These are phyloP conservation scores for Calliscelio sp. DNA, from an alignment of 2,888 invertebrate genomes.

Conservation along the genomic window DNA sequence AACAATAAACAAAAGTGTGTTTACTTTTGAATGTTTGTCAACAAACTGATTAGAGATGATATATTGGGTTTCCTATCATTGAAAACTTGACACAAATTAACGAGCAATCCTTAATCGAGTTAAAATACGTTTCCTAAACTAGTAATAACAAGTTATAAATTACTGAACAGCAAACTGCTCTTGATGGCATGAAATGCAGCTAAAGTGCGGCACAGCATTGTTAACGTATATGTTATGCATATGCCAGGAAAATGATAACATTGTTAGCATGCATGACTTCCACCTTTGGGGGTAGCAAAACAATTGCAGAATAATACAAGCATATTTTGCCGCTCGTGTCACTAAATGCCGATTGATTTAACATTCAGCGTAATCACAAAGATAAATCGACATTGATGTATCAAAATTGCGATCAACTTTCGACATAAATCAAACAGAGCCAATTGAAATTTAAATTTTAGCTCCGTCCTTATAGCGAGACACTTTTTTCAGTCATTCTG, in stretches of 20 bases:
- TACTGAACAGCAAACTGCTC: constrained; percentile 26
- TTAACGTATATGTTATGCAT: constrained; percentile 30
- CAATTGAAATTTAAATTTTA: too few relatives aligned
- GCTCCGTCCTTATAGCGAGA: too few relatives aligned
- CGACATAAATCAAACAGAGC: not conserved
- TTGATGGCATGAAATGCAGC: constrained; percentile 22
- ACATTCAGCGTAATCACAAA: constrained; percentile 9
- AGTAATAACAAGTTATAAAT: constrained; percentile 56
- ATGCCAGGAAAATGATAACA: constrained; percentile 41
- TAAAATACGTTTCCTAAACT: constrained; percentile 49
- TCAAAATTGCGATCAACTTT: not conserved
- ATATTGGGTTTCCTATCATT: not conserved
- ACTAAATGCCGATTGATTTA: constrained; percentile 34
- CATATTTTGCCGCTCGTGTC: constrained; percentile 35
- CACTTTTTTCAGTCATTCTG: too few relatives aligned
- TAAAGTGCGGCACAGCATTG: constrained; percentile 15
- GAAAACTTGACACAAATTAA: constrained; percentile 34
- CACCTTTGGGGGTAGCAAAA: constrained; percentile 33
- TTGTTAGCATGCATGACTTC: constrained; percentile 42
- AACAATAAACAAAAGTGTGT: too few relatives aligned
- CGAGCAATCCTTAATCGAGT: constrained; percentile 44
- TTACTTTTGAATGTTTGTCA: too few relatives aligned
- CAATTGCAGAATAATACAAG: constrained; percentile 15
- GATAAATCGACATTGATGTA: constrained; percentile 16
- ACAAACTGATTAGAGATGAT: constrained; percentile 14